Base-by-base conservation (phyloP, 2,888 invertebrate genomes). In the Ashinkailepas kermadecensis region DNA sequence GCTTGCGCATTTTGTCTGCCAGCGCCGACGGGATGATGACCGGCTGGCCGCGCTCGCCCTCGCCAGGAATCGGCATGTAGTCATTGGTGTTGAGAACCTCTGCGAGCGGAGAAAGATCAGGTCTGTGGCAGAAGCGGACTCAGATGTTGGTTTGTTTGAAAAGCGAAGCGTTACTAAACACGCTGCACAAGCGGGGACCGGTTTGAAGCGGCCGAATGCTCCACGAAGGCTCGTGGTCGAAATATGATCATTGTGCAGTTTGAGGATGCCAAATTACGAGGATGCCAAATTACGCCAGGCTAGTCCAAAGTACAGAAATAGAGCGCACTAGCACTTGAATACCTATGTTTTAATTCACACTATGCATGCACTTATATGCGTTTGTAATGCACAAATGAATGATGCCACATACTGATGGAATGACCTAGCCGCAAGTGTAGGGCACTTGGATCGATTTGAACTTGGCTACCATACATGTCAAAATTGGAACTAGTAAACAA, bases 1-100 rank as follows among this genome's bases (percentile, higher is more conserved):
- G 89, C 84, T 94, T 93, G 86, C 92, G 92, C 90, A 94, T 94
- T 23, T 81, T 78, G 11, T 82, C 83, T n/a, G 62, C 56, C 54
- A 84, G 82, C 81, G 81, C 81, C 59, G 58, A 80, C 11, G 83
- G 83, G 12, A 84, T 83, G 15, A 82, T 80, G 9, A 84, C 84
- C 3, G 84, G 84, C 39, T 81, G 80, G 12, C 84, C 84, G 23
- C 80, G 80, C 78, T 82, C 83, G 1, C 84, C 84, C 65, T 23
- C 64, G 10, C 74, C 81, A 1, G 82, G 82, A n/a, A 82, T 80
- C 6, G 84, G 84, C 10, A 58, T 65, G 81, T 81, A 83, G 56
- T 83, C 84, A 64, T 84, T 84, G 80, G 82, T 78, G 81, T 84
- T 84, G 59, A 84, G 84, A 84, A 92, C 88, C 85, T 93, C 93